phyloP scores from a whole-genome alignment of 2,888 invertebrate species.

The Drosophila stalkeri region DNA sequence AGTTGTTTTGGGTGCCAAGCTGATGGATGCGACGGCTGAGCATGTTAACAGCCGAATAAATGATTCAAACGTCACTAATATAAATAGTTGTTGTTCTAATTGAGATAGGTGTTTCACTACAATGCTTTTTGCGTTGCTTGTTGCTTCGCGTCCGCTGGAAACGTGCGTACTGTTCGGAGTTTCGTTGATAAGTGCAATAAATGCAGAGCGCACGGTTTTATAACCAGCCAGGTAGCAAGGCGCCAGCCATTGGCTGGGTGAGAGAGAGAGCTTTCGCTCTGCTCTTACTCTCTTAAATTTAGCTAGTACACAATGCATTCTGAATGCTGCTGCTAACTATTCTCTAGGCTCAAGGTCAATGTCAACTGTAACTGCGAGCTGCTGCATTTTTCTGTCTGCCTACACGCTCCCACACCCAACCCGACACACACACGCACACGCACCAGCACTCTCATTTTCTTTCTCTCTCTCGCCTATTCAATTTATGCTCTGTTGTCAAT shows the following conservation, averaged over 20 bases:
- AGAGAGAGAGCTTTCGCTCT: conserved; percentile 10
- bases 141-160: background rate
- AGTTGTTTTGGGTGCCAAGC: background rate
- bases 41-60: background rate
- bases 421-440: background rate
- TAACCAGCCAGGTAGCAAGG: conserved; percentile 6
- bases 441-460: too few species aligned
- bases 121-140: background rate
- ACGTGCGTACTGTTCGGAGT: conserved; percentile 3
- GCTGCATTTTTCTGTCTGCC: background rate
- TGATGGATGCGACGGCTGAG: background rate
- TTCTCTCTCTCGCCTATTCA: background rate
- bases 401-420: background rate
- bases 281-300: background rate
- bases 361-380: conserved; percentile 14
- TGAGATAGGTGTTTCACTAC: background rate
- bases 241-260: too few species aligned
- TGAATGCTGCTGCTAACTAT: background rate
- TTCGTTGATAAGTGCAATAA: conserved; percentile 40
- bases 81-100: background rate
- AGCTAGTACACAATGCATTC: too few species aligned
- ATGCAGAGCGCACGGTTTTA: conserved; percentile 27
- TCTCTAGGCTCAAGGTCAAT: conserved; percentile 45
- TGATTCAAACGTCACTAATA: background rate
- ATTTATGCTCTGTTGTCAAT: background rate